Evolutionary conservation across 2,113 vertebrate genomes (phyloP).

Genomic region (Larimichthys polyactis): DNA sequence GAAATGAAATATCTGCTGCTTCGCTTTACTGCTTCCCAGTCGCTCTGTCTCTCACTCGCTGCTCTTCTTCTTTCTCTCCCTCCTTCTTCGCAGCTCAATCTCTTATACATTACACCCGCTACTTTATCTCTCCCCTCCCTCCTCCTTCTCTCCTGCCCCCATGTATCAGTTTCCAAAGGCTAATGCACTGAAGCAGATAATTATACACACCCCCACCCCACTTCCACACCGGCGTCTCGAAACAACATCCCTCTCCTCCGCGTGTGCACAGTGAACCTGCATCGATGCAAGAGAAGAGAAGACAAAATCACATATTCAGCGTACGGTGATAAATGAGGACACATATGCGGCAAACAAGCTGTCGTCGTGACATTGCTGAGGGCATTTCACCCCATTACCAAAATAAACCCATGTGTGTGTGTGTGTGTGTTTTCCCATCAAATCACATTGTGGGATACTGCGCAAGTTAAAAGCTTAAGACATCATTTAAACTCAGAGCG

Average conservation of each 20-base stretch:
- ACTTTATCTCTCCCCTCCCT: conserved; percentile 34
- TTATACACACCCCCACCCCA: conserved; percentile 51
- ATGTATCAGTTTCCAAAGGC: conserved; percentile 66
- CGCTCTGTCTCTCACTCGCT: conserved; percentile 8
- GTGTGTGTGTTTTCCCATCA: conserved; percentile 46
- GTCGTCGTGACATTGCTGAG: conserved; percentile 73
- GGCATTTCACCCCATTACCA: conserved; percentile 72
- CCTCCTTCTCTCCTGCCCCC: conserved; percentile 25
- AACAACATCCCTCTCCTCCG: conserved; percentile 47
- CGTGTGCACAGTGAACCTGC: conserved; percentile 53
- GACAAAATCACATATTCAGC: conserved; percentile 55
- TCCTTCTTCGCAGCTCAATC: conserved; percentile 29
- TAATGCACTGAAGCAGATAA: conserved; percentile 71
- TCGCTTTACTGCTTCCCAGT: conserved; percentile 5
- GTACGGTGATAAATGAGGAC: conserved; percentile 67
- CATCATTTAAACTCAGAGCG: conserved; percentile 23
- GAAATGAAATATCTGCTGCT: conserved; percentile 55
- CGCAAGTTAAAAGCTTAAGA: conserved; percentile 36
- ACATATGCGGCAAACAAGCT: conserved; percentile 71
- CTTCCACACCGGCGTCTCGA: conserved; percentile 45
- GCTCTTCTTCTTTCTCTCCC: conserved; percentile 9
- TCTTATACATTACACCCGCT: conserved; percentile 35
- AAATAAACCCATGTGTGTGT: conserved; percentile 64
- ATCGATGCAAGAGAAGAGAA: conserved; percentile 46
- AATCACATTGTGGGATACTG: conserved; percentile 24